Evolutionary conservation across 1,140 invertebrate genomes (phyloP), one percentile per base, ranked within the genome.

Genomic region (Melanaphis sacchari): DNA sequence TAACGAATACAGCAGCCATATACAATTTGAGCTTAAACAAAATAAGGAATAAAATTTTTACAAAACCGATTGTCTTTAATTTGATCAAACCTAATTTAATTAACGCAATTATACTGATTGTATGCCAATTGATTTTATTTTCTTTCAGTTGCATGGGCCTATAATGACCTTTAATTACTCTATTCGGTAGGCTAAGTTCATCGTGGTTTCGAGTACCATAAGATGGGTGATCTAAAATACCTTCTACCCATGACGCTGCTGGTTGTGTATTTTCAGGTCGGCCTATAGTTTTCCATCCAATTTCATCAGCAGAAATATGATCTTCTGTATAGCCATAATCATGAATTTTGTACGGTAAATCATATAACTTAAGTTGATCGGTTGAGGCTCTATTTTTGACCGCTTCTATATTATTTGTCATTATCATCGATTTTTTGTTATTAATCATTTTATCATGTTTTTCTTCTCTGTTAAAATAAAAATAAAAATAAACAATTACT

Each of bases 71-170:
- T 9, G 82, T 26, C 43, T 92, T 54, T 8, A 94, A 46, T 36
- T 94, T 94, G 2, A 88, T 31, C 26, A 94, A 22, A 31, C 90
- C 54, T 21, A 93, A 59, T 92, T 94, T 94, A 7, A 94, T n/a
- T 8, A 93, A 41, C 26, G 90, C 93, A 22, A 93, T 26, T 38
- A 90, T 59, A 49, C 93, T 59, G 41, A 94, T 84, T 26, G 82
- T 76, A n/a, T 93, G 54, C 76, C 91, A 76, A 81, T 94, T 90
- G 40, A 93, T 93, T 38, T 82, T 22, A 22, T 82, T 38, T 5
- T 82, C 22, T 82, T 38, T 43, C 5, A 31, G 41, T 3, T 46
- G 31, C n/a, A 31, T 41, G 11, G 82, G 82, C 24, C 0, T 85
- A 40, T 3, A 6, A 24, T 40, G 21, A 82, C 40, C 36, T 82